Percentiles rank a stretch among this genome's conserved stretches.
Conservation (phyloP, 2,113 vertebrate species). For the Cervus canadensis region DNA sequence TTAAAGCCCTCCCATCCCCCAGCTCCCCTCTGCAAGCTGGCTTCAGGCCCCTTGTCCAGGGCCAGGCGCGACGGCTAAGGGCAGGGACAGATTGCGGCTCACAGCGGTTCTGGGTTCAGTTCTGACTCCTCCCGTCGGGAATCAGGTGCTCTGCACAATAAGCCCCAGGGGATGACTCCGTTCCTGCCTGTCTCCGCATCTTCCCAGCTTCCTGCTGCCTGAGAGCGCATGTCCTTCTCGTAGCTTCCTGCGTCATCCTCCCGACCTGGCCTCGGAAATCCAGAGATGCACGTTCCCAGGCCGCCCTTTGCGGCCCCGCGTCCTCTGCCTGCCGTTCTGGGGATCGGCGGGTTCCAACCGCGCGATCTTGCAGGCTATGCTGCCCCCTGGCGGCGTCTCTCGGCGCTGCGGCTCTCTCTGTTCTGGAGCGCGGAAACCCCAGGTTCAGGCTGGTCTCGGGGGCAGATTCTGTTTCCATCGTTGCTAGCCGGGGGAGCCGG, state of each 20-base stretch:
- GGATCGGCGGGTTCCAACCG: accelerated
- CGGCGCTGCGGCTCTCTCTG: background rate
- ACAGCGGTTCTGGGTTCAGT: too few relatives aligned
- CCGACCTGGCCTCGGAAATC: background rate
- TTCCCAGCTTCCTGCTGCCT: background rate
- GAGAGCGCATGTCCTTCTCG: background rate
- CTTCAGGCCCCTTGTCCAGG: background rate
- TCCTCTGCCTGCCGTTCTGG: background rate
- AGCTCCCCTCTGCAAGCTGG: too few relatives aligned
- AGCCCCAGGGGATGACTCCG: background rate
- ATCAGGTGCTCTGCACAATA: background rate
- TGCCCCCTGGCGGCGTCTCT: background rate
- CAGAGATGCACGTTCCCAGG: accelerated
- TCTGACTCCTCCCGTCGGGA: accelerated
- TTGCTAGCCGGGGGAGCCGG: background rate
- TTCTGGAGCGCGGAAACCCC: accelerated
- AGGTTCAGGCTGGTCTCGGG: background rate
- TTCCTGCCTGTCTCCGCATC: background rate
- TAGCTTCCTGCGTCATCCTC: background rate
- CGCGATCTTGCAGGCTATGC: background rate
- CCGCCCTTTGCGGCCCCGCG: accelerated
- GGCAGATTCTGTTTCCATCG: background rate
- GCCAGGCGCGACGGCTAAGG: accelerated
- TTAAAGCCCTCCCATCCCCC: background rate
- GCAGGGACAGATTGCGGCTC: accelerated